These are phyloP conservation scores for Petrocephalus zakoni DNA, from an alignment of 2,113 vertebrate species.

Conservation along the genomic window DNA sequence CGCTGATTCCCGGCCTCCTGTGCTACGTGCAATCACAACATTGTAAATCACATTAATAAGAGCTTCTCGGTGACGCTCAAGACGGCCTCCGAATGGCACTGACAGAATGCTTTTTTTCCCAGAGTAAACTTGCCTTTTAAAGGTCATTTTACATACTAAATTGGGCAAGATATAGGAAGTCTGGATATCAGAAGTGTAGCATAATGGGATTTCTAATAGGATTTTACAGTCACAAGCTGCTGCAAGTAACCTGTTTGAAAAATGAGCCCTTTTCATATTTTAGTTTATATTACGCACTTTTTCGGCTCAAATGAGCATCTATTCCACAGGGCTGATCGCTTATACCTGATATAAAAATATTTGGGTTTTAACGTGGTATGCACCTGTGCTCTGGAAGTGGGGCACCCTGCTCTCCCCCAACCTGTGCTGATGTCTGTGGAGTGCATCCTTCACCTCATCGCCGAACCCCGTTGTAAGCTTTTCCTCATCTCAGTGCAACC, in stretches of 20 bases:
- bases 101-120: constrained; percentile 44
- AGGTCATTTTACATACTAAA: constrained; percentile 34
- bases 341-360: not conserved
- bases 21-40: constrained; percentile 67
- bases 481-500: not conserved
- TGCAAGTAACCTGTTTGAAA: not conserved
- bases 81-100: constrained; percentile 58
- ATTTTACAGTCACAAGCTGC: not conserved
- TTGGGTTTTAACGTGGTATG: not conserved
- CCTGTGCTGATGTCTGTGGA: not conserved
- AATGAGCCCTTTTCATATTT: not conserved
- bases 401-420: not conserved
- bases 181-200: not conserved
- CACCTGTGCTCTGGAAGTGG: not conserved
- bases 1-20: constrained; percentile 63
- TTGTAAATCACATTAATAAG: constrained; percentile 64
- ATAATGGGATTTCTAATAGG: constrained; percentile 10
- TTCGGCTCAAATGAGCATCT: not conserved
- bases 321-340: not conserved
- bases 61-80: constrained; percentile 53
- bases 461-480: not conserved
- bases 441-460: not conserved
- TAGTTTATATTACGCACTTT: not conserved
- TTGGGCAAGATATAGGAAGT: not conserved
- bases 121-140: constrained; percentile 38